Evolutionary conservation across 2,888 invertebrate genomes (phyloP), one percentile per base, ranked within the genome.

Genomic region (Sphecodes monilicornis): DNA sequence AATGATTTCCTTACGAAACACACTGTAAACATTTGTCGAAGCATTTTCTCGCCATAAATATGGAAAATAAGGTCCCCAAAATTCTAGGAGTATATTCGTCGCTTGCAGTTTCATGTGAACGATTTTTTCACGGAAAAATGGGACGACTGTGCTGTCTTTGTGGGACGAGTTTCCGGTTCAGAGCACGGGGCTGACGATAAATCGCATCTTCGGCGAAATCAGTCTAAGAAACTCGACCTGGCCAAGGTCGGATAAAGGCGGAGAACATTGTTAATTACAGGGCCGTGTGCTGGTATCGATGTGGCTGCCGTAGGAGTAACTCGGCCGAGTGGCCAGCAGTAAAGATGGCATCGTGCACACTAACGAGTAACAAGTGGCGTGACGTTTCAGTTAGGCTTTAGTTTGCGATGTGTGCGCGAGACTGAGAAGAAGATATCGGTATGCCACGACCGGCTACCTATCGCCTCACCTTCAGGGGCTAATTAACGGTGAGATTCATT

Each of bases 401-500:
- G 88, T 90, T 90, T 85, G 86, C 88, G 77, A 80, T 71, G 81
- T 57, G 79, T 76, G 84, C 57, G 77, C 84, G 54, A 84, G 80
- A 86, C 80, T 76, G 83, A 83, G 84, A 85, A 85, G 86, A 86
- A 89, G 91, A 89, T 91, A 93, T 93, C 92, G 91, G 93, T 93
- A 93, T 92, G 92, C 93, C 93, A 93, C 93, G 93, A 93, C 92
- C 88, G 86, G 86, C 91, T 90, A 89, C 91, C 92, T 92, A 92
- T 93, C 93, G 90, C 88, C 90, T 92, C 91, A 91, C 92, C 91
- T 91, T 89, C 88, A 75, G 86, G 89, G 88, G 91, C 93, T 93
- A 93, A 93, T 94, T 93, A 94, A 93, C 93, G 92, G 88, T 84
- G 86, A 93, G 93, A 93, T 93, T 93, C 93, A 93, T 93, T 93